Evolutionary conservation across 2,113 vertebrate genomes (phyloP), one percentile per base, ranked within the genome.

Genomic region (Lepidiolamprologus cunningtoni): DNA sequence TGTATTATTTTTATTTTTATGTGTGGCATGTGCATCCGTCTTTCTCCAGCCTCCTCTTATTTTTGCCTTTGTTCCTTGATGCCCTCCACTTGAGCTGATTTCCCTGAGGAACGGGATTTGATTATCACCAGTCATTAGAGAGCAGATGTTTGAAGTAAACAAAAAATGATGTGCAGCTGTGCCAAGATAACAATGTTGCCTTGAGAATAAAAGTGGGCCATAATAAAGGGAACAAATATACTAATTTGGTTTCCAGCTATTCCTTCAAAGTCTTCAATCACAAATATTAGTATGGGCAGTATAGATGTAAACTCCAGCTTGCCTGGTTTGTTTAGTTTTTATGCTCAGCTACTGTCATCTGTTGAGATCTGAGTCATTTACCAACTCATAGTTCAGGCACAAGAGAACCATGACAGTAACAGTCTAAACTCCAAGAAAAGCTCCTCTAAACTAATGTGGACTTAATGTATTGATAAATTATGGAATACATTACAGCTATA

Each of bases 21-120:
- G 0, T 12, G 54, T 71, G 68, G 21, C 37, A 45, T 45, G 37
- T 26, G 9, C n/a, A 26, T 45, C 66, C 0, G 1, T 0, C 21
- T 45, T 14, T 45, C 23, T 45, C 21, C 6, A 76, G 3, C 68
- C 40, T 17, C 40, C 8, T 73, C 1, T 42, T 71, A 23, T 42
- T 76, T 17, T 47, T 26, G 21, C 21, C 37, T 17, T 73, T 17
- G 21, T 45, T 73, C 21, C 68, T 73, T 73, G 40, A 73, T 16
- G 21, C 40, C 68, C 37, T 73, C 9, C 68, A 73, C 40, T 45
- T 73, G 40, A 73, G 40, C 68, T 47, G 68, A 73, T 17, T 73
- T 73, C 14, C 21, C 68, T 73, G 40, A 0, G 68, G 9, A 45
- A 73, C 0, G 1, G 23, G 14, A 31, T 76, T 76, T 76, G 42